Evolutionary conservation across 2,113 vertebrate species (phyloP), one percentile per base, ranked within the genome.

Genomic region (Cnemophilus loriae): DNA sequence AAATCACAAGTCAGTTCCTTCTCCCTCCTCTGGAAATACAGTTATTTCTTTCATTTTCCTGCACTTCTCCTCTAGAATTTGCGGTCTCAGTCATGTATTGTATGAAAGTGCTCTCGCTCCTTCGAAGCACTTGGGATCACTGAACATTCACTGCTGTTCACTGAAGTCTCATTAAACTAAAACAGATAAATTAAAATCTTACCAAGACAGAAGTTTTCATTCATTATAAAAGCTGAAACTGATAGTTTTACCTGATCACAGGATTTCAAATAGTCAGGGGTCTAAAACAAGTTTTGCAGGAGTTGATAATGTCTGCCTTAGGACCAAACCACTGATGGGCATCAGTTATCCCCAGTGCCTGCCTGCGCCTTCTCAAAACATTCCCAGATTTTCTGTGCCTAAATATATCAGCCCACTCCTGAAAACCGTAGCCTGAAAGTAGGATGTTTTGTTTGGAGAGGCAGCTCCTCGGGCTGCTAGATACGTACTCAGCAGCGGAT

Each of bases 31-130:
- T 44, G 50, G 68, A 89, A 71, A 47, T 15, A 52, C 14, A 15
- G 3, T 1, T 52, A 27, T 35, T 83, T 76, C 52, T 61, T 73
- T 74, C 42, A 27, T 46, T 55, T 83, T 39, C 24, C 23, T 10
- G n/a, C n/a, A 32, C 15, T 80, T 78, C 35, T 84, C 44, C 13
- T 41, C 35, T 71, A 50, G 55, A 90, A 64, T 28, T 13, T 87
- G 44, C 60, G 7, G 37, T 73, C 37, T 64, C 79, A 60, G 5
- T 33, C 30, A 50, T 35, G 9, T 35, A 17, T 26, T 46, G 35
- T 41, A 5, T 0, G 1, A 28, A 60, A 87, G 35, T 0, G 1
- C 22, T 50, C 56, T 41, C 4, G 4, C 41, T 87, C 18, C 9
- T 80, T 39, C 57, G 78, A 76, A 63, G 59, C 4, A 4, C 27